Percentiles rank a stretch among this genome's conserved stretches.
Evolutionary conservation across 1,140 invertebrate genomes (phyloP).

Genomic region (Oscheius sp.): DNA sequence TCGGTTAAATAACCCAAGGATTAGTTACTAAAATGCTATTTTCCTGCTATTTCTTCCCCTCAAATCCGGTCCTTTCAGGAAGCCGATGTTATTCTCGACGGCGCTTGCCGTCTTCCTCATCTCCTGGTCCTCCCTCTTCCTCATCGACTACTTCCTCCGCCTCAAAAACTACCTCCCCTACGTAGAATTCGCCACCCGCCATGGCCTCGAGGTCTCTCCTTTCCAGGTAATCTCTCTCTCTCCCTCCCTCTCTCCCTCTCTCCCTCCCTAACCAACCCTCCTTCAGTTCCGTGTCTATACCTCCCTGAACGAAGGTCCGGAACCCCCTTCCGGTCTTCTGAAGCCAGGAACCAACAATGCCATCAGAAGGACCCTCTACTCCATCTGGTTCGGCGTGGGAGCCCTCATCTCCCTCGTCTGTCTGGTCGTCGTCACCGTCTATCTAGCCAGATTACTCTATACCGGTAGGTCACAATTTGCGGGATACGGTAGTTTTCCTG

Average conservation of each 20-base stretch:
- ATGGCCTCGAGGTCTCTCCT: conserved; percentile 43
- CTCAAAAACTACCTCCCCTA: conserved; percentile 36
- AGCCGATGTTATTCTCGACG: conserved; percentile 46
- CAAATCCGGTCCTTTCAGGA: background rate
- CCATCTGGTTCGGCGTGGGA: conserved; percentile 32
- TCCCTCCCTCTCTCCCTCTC: background rate
- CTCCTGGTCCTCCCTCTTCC: conserved; percentile 42
- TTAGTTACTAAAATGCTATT: no score
- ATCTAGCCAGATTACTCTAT: conserved; percentile 28
- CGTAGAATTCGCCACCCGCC: conserved; percentile 36
- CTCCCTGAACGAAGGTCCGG: background rate
- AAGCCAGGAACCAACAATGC: background rate
- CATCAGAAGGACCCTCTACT: background rate
- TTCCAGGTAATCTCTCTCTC: conserved; percentile 36
- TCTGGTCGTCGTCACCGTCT: conserved; percentile 30
- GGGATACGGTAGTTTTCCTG: background rate
- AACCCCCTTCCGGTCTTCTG: conserved; percentile 2
- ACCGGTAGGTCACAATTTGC: conserved; percentile 3
- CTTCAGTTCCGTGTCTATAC: conserved; percentile 32
- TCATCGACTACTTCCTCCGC: conserved; percentile 46
- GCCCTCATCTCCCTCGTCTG: conserved; percentile 25
- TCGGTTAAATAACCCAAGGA: no score
- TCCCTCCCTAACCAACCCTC: background rate
- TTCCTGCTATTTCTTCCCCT: no score
- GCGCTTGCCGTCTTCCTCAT: conserved; percentile 42